Conservation (phyloP, 2,888 invertebrate species). For the Drosophila histrio region DNA sequence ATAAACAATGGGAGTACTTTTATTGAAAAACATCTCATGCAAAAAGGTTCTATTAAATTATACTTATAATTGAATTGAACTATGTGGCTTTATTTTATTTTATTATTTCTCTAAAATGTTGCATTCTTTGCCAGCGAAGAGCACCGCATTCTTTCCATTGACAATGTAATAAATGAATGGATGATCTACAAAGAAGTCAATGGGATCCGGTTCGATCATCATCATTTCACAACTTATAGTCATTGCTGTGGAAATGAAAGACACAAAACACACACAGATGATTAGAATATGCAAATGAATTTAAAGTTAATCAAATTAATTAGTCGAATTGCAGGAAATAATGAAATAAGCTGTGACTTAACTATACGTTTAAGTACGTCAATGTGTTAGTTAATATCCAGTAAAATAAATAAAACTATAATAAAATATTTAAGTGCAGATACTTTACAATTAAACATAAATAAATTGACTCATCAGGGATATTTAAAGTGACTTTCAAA, state of each 20-base stretch:
- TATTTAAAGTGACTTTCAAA: too few relatives aligned
- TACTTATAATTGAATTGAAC: neutral
- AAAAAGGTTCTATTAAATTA: neutral
- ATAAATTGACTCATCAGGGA: neutral
- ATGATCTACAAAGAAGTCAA: slow-evolving; percentile 20
- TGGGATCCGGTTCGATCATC: slow-evolving; percentile 26
- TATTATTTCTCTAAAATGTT: neutral
- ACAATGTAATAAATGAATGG: slow-evolving; percentile 22
- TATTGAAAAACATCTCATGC: neutral
- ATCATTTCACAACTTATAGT: neutral
- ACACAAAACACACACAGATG: neutral
- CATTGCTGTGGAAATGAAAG: neutral
- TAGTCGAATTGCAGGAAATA: neutral
- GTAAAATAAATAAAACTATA: neutral
- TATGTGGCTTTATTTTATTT: neutral
- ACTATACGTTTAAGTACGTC: neutral
- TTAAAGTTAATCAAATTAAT: neutral
- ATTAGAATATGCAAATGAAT: neutral
- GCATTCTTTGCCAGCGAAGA: slow-evolving; percentile 9
- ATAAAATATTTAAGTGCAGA: too few relatives aligned
- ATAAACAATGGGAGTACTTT: neutral
- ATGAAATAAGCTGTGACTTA: neutral
- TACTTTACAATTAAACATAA: too few relatives aligned
- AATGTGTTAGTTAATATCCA: neutral
- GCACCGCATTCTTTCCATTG: neutral